A percentile compares a stretch with the other conserved stretches of the same genome.
Conservation (phyloP, 2,888 invertebrate genomes). For the Sicus ferrugineus region DNA sequence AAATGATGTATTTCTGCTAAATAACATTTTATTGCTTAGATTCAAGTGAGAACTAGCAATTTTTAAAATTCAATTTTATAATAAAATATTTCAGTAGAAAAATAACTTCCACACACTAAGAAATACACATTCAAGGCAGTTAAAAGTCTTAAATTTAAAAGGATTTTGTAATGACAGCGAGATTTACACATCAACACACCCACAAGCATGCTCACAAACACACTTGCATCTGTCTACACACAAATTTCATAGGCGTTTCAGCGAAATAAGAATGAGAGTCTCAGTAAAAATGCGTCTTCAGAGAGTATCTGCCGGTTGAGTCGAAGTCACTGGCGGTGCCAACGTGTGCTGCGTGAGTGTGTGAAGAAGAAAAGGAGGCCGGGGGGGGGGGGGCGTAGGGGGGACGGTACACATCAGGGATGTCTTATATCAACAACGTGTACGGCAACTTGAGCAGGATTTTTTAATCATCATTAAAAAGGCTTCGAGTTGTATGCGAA, state of each 20-base stretch:
- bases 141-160: conserved; percentile 17
- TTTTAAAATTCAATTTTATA: not conserved
- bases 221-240: not conserved
- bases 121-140: not conserved
- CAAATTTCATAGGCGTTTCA: not conserved
- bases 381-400: not conserved
- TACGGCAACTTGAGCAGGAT: conserved; percentile 37
- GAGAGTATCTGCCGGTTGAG: not conserved
- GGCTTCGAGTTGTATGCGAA: conserved; percentile 59
- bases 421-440: conserved; percentile 35
- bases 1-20: too few relatives aligned
- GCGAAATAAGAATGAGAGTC: not conserved
- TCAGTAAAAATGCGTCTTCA: conserved; percentile 13
- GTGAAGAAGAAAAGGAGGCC: not conserved
- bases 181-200: not conserved
- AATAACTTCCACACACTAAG: not conserved
- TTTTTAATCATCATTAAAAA: conserved; percentile 63
- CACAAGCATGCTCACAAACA: not conserved
- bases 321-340: not conserved
- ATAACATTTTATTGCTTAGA: too few relatives aligned
- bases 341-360: not conserved
- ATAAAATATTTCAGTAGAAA: not conserved
- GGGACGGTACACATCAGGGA: conserved; percentile 34
- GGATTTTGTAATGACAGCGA: conserved; percentile 12
- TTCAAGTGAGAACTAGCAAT: too few relatives aligned